These are phyloP conservation scores for Rhagonycha lutea DNA, from an alignment of 2,888 invertebrate species.

Conservation along the genomic window DNA sequence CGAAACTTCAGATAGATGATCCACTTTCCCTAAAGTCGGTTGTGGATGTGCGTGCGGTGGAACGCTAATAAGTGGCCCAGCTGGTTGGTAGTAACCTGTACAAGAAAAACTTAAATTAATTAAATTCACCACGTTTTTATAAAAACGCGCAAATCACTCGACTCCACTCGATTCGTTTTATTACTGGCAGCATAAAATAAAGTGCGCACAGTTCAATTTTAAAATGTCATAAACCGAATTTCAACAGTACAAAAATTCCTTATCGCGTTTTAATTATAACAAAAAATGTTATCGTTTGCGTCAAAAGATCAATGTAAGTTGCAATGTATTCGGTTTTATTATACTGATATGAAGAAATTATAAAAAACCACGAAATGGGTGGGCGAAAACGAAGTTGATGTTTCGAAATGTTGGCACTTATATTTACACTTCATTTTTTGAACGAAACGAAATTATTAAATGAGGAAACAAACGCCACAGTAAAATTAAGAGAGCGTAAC, in stretches of 20 bases:
- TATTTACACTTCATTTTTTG: neutral
- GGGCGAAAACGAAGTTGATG: neutral
- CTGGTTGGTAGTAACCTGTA: constrained; percentile 90
- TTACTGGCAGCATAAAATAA: neutral
- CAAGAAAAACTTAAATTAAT: constrained; percentile 32
- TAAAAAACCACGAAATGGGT: neutral
- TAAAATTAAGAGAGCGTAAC: neutral
- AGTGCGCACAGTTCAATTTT: neutral
- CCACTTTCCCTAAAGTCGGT: constrained; percentile 58
- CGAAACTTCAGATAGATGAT: constrained; percentile 54
- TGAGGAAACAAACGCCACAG: neutral
- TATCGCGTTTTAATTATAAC: neutral
- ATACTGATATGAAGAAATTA: neutral
- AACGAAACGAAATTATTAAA: neutral
- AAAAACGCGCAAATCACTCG: neutral
- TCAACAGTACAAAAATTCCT: neutral
- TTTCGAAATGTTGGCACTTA: neutral
- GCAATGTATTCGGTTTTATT: neutral
- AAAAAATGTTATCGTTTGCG: neutral
- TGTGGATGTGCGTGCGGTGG: constrained; percentile 53
- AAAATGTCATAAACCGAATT: neutral
- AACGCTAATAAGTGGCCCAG: constrained; percentile 84
- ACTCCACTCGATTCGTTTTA: neutral
- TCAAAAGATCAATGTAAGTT: neutral
- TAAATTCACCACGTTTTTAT: neutral